Conservation (phyloP, 2,113 vertebrate species). For the Nestor notabilis region DNA sequence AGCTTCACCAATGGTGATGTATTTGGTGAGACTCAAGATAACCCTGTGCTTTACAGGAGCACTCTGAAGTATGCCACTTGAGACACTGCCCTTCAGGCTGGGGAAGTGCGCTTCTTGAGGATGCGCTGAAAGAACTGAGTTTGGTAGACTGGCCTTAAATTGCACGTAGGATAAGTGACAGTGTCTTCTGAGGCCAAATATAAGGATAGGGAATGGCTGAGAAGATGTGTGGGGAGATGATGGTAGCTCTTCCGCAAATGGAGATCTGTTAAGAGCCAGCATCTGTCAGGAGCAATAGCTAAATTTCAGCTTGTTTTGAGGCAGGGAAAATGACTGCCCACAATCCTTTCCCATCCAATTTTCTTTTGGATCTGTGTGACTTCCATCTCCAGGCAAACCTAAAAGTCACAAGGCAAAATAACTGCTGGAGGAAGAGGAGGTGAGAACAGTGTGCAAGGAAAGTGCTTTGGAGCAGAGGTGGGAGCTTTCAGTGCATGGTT, state of each 20-base stretch:
- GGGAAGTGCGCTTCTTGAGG: neutral
- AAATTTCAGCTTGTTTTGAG: neutral
- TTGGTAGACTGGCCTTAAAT: neutral
- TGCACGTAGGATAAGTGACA: neutral
- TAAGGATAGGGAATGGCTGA: neutral
- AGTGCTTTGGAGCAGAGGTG: neutral
- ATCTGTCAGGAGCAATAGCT: neutral
- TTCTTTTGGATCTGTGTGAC: neutral
- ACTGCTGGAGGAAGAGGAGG: neutral
- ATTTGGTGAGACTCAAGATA: neutral
- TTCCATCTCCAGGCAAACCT: neutral
- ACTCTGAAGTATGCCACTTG: neutral
- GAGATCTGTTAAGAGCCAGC: neutral
- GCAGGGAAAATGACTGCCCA: neutral
- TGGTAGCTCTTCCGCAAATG: neutral
- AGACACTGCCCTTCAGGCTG: neutral
- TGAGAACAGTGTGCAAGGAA: neutral
- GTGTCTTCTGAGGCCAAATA: neutral
- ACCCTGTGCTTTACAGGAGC: neutral
- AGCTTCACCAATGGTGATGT: neutral
- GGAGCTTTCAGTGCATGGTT: neutral
- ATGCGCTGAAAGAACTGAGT: neutral
- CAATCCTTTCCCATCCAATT: neutral
- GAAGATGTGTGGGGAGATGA: neutral
- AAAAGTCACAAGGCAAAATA: neutral